These are phyloP conservation scores for Eulemur coronatus DNA, from an alignment of 2,797 vertebrate species.

Conservation along the genomic window DNA sequence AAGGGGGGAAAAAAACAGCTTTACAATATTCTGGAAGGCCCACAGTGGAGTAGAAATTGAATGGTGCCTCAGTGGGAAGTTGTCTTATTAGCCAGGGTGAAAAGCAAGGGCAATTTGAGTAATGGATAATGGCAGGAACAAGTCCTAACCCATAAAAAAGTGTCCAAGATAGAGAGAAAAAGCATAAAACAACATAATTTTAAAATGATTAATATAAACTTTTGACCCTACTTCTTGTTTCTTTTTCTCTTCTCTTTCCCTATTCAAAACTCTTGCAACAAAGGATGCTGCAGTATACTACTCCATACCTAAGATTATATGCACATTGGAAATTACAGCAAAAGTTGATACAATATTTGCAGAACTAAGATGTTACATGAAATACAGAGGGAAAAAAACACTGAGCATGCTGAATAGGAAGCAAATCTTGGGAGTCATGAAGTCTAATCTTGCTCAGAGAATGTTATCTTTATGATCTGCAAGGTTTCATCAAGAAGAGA, in stretches of 20 bases:
- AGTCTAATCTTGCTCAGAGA: conserved; percentile 14
- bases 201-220: not conserved
- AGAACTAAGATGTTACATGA: not conserved
- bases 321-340: not conserved
- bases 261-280: not conserved
- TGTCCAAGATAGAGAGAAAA: not conserved
- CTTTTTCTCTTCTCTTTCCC: not conserved
- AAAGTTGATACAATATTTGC: not conserved
- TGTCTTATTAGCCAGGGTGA: not conserved
- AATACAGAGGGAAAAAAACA: not conserved
- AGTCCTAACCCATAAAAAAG: not conserved
- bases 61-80: not conserved
- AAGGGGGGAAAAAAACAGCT: not conserved
- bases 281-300: not conserved
- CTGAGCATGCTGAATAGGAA: not conserved
- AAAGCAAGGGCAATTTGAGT: not conserved
- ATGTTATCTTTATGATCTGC: conserved; percentile 38
- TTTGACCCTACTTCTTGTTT: not conserved
- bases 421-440: not conserved
- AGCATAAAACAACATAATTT: not conserved
- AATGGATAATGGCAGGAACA: not conserved
- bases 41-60: not conserved
- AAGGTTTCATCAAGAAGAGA: not conserved
- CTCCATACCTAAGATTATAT: not conserved
- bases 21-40: not conserved